Conservation (phyloP, 2,888 invertebrate genomes). For the Mythimna lalbum region DNA sequence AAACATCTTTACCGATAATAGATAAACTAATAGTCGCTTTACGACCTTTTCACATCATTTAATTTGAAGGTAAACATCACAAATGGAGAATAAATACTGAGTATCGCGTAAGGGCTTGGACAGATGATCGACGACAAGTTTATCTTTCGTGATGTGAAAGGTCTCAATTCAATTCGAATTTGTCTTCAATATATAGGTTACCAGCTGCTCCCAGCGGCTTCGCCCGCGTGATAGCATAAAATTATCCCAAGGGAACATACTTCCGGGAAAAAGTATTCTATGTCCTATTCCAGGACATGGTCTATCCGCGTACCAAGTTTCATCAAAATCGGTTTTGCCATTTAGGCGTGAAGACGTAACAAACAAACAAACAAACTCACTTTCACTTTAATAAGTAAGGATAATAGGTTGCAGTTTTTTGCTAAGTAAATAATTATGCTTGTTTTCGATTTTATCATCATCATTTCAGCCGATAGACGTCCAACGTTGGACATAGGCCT, state of each 20-base stretch:
- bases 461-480: no score
- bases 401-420: not conserved
- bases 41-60: slow-evolving; percentile 28
- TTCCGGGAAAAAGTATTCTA: no score
- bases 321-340: no score
- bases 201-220: no score
- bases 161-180: not conserved
- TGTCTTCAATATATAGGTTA: no score
- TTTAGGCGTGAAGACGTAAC: no score
- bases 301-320: no score
- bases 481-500: no score
- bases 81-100: slow-evolving; percentile 28
- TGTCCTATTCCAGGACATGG: no score
- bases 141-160: not conserved
- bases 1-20: slow-evolving; percentile 8
- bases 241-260: no score
- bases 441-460: not conserved
- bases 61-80: slow-evolving; percentile 30
- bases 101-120: not conserved
- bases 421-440: not conserved
- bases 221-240: no score
- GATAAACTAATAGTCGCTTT: not conserved
- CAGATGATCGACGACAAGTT: slow-evolving; percentile 4
- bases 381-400: not conserved
- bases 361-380: no score